phyloP scores from a whole-genome alignment of 2,113 vertebrate genomes.

The Puma concolor region DNA sequence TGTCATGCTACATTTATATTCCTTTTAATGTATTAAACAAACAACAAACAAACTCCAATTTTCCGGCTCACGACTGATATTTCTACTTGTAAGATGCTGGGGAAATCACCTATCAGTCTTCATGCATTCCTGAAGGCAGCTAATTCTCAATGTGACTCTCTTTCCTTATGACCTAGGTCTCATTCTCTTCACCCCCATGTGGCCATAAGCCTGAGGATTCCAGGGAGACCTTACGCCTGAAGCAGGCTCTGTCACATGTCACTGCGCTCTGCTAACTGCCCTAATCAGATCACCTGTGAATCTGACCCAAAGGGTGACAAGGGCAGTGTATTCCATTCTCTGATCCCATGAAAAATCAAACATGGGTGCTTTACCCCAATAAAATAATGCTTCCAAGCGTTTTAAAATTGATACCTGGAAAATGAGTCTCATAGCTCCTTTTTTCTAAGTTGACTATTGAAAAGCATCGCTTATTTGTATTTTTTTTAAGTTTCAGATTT shows the following conservation, averaged over 20 bases:
- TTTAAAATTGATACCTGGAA: not conserved
- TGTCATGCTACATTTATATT: not conserved
- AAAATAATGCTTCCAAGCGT: not conserved
- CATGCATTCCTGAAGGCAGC: not conserved
- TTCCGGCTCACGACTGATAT: not conserved
- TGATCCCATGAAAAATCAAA: not conserved
- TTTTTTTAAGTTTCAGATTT: not conserved
- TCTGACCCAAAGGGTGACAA: not conserved
- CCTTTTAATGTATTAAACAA: not conserved
- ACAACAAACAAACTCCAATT: not conserved
- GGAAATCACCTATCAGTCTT: not conserved
- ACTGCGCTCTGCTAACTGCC: accelerated
- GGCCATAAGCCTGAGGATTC: not conserved
- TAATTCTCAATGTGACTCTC: not conserved
- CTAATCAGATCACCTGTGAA: not conserved
- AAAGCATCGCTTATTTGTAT: not conserved
- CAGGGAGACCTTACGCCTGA: not conserved
- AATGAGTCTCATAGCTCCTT: not conserved
- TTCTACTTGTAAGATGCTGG: not conserved
- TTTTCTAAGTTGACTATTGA: not conserved
- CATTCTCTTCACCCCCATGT: not conserved
- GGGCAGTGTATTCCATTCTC: not conserved
- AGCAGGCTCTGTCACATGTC: not conserved
- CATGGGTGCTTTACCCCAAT: not conserved
- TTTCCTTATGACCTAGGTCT: not conserved